These are phyloP conservation scores for Aricia agestis DNA, from an alignment of 1,140 invertebrate species.

Conservation along the genomic window DNA sequence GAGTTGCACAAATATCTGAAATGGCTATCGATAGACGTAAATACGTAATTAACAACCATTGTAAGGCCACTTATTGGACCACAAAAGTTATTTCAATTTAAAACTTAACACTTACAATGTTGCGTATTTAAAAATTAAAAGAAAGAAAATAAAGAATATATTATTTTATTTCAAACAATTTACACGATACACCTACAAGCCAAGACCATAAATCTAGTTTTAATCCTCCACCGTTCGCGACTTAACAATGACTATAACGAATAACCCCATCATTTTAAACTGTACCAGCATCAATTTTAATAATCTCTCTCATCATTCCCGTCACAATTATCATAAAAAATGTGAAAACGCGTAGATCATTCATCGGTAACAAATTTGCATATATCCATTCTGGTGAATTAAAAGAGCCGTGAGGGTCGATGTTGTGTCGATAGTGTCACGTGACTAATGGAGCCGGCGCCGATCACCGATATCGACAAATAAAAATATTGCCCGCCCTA, in stretches of 20 bases:
- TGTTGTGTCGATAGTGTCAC: slow-evolving; percentile 70
- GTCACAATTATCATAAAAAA: slow-evolving; percentile 32
- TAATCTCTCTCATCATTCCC: slow-evolving; percentile 37
- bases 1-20: too few species aligned
- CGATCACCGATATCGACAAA: slow-evolving; percentile 68
- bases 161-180: not conserved
- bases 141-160: not conserved
- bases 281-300: slow-evolving; percentile 23
- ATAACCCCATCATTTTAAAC: not conserved
- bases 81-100: too few species aligned
- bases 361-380: slow-evolving; percentile 70
- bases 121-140: not conserved
- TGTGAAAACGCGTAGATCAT: slow-evolving; percentile 47
- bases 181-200: not conserved
- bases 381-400: slow-evolving; percentile 46
- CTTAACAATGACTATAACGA: slow-evolving; percentile 7
- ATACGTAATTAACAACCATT: too few species aligned
- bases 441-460: slow-evolving; percentile 73
- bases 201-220: not conserved
- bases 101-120: not conserved
- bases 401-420: slow-evolving; percentile 61
- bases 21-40: too few species aligned
- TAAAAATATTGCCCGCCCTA: slow-evolving; percentile 60
- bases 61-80: too few species aligned
- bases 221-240: not conserved